Conservation (phyloP, 2,888 invertebrate genomes). For the Drosophila leonis region DNA sequence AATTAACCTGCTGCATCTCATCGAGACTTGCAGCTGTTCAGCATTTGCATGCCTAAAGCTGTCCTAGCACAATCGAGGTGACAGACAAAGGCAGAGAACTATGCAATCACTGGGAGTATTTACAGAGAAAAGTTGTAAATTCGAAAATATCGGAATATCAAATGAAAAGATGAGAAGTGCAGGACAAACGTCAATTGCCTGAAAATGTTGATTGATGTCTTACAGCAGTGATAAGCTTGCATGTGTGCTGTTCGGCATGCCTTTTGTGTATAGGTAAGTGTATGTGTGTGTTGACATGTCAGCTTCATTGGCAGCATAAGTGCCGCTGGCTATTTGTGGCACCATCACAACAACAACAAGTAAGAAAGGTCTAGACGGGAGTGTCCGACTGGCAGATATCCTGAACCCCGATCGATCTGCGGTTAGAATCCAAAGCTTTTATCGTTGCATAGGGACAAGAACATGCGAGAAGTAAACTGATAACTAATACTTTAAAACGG, state of each 20-base stretch:
- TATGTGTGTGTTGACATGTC: slow-evolving; percentile 7
- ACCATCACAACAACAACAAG: neutral
- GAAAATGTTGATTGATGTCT: neutral
- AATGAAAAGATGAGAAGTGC: neutral
- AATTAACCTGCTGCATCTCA: neutral
- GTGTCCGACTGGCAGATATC: neutral
- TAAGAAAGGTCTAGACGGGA: neutral
- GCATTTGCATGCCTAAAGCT: neutral
- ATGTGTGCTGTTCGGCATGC: neutral
- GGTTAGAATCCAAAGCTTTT: too few relatives aligned
- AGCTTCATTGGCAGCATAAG: slow-evolving; percentile 26
- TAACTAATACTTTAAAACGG: too few relatives aligned
- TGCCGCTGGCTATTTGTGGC: slow-evolving; percentile 9
- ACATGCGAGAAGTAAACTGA: too few relatives aligned
- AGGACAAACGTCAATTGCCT: neutral
- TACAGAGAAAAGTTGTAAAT: too few relatives aligned
- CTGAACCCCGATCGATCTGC: too few relatives aligned
- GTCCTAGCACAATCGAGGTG: neutral
- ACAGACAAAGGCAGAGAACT: neutral
- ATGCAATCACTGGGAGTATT: too few relatives aligned
- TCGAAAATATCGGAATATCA: neutral
- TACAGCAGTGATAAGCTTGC: too few relatives aligned
- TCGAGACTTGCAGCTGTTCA: neutral
- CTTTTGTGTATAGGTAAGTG: neutral
- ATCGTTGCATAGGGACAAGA: too few relatives aligned